Percentiles rank a stretch among this genome's conserved stretches.
Conservation (phyloP, 2,113 vertebrate species). For the Cettia cetti region DNA sequence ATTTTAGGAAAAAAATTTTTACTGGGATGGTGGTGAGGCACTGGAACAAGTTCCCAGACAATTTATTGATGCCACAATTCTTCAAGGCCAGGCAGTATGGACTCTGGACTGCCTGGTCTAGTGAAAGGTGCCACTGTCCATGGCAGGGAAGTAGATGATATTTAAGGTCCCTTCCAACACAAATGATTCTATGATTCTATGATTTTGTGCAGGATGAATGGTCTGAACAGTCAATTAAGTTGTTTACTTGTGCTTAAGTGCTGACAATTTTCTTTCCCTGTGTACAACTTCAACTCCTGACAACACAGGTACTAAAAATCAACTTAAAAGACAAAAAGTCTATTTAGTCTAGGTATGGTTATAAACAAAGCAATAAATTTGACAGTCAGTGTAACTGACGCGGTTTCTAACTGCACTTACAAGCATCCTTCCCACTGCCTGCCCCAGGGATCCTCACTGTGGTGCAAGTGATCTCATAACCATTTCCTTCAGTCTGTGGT, state of each 20-base stretch:
- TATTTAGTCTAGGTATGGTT: neutral
- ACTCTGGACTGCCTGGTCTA: neutral
- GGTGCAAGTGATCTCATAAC: neutral
- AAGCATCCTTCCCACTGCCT: neutral
- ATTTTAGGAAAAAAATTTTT: neutral
- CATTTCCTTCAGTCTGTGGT: slow-evolving; percentile 14
- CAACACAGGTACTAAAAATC: neutral
- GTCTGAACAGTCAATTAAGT: neutral
- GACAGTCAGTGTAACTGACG: neutral
- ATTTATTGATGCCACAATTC: neutral
- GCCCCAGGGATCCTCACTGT: neutral
- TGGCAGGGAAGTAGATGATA: neutral
- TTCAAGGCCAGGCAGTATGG: rapidly evolving
- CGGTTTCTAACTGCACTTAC: neutral
- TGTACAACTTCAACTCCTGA: neutral
- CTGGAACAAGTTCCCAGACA: neutral
- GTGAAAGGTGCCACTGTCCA: neutral
- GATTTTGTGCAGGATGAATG: neutral
- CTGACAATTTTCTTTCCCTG: neutral
- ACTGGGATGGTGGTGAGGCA: neutral
- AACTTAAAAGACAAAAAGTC: neutral
- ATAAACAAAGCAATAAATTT: neutral
- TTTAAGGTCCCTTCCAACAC: neutral
- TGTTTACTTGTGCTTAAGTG: neutral
- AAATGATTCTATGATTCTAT: neutral